Percentiles rank a stretch among this genome's conserved stretches.
Conservation (phyloP, 2,888 invertebrate species). For the Cephus sareptanus region DNA sequence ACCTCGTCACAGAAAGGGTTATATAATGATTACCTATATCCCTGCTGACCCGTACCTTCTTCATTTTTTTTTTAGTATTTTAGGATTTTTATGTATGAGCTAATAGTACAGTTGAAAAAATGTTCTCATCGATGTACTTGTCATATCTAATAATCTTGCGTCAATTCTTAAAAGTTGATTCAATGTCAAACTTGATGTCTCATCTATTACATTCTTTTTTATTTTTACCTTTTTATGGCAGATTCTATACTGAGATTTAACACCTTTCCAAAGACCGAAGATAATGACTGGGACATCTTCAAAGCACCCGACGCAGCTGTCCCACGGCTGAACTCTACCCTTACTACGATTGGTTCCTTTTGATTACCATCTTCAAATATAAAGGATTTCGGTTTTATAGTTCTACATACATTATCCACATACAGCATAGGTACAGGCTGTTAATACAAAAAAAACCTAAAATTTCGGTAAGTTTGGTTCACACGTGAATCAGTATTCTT, state of each 20-base stretch:
- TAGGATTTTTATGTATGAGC: constrained; percentile 1
- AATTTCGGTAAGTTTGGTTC: neutral
- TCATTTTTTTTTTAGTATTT: constrained; percentile 25
- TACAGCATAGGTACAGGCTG: neutral
- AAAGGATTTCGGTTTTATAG: neutral
- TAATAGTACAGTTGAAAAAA: neutral
- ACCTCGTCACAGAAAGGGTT: neutral
- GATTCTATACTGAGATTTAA: neutral
- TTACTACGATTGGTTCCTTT: neutral
- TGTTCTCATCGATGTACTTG: neutral
- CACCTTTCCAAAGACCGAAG: neutral
- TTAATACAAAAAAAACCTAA: neutral
- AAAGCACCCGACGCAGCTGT: neutral
- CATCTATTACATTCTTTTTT: neutral
- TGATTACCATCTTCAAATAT: neutral
- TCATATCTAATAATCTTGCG: neutral
- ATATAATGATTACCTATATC: neutral
- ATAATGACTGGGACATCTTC: neutral
- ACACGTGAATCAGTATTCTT: neutral
- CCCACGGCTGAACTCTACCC: neutral
- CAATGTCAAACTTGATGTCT: neutral
- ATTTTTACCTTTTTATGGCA: neutral
- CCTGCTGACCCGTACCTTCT: constrained; percentile 14
- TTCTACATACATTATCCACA: neutral
- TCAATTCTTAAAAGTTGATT: neutral